Evolutionary conservation across 2,113 vertebrate species (phyloP).

Genomic region (Rhabdornis inornatus): DNA sequence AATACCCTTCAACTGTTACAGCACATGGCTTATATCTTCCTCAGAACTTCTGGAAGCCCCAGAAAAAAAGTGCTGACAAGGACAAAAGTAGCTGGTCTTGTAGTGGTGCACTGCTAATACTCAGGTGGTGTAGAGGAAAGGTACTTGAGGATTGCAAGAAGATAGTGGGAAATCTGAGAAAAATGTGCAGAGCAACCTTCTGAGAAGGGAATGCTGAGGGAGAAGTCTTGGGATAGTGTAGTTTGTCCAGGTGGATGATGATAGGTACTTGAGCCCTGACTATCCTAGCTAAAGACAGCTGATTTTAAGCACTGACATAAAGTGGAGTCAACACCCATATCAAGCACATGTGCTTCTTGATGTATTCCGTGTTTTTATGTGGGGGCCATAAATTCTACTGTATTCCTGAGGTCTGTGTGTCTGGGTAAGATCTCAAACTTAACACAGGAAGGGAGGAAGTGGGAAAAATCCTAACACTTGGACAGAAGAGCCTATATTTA

Average conservation of each 20-base stretch:
- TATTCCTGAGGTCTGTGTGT: background rate
- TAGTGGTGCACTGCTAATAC: background rate
- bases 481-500: background rate
- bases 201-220: background rate
- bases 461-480: background rate
- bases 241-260: background rate
- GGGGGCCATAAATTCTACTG: background rate
- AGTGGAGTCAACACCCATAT: background rate
- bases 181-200: background rate
- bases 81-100: background rate
- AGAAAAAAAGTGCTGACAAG: background rate
- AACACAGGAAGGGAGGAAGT: background rate
- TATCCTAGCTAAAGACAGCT: background rate
- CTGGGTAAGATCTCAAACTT: background rate
- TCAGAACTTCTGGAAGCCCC: background rate
- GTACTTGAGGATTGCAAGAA: background rate
- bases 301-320: background rate
- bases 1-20: accelerated
- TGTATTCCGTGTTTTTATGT: background rate
- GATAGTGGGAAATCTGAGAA: background rate
- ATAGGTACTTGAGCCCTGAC: background rate
- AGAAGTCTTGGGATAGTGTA: background rate
- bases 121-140: background rate
- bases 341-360: background rate
- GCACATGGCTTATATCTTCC: background rate